phyloP scores from a whole-genome alignment of 2,888 invertebrate species.

The Bedellia somnulentella region DNA sequence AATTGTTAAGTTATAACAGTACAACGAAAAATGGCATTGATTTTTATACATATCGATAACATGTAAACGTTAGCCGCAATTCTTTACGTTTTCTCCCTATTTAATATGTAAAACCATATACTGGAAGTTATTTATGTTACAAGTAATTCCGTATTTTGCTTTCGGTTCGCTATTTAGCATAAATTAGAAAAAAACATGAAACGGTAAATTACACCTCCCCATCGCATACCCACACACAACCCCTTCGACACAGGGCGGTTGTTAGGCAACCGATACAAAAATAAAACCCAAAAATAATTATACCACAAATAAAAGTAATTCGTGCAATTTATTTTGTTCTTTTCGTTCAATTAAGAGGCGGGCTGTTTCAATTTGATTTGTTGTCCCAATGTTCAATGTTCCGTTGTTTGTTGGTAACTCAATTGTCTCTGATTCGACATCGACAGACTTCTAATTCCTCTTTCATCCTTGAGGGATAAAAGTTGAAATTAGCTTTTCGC shows the following conservation, averaged over 20 bases:
- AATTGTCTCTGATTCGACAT: slow-evolving; percentile 27
- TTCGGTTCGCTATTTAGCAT: too few species aligned
- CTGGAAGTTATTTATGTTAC: too few species aligned
- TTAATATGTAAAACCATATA: too few species aligned
- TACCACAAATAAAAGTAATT: slow-evolving; percentile 27
- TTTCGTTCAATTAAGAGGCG: slow-evolving; percentile 21
- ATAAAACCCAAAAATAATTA: slow-evolving; percentile 15
- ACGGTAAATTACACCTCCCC: too few species aligned
- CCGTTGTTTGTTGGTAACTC: slow-evolving; percentile 23
- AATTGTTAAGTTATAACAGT: too few species aligned
- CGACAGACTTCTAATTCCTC: slow-evolving; percentile 11
- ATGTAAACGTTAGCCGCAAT: too few species aligned
- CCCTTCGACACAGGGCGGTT: slow-evolving; percentile 12
- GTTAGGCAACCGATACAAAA: slow-evolving; percentile 23
- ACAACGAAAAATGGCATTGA: too few species aligned
- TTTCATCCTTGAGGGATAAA: neutral
- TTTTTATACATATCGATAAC: too few species aligned
- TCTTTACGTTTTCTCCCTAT: too few species aligned
- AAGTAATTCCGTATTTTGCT: too few species aligned
- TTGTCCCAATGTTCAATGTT: slow-evolving; percentile 19
- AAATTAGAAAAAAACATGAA: too few species aligned
- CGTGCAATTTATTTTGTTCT: slow-evolving; percentile 19
- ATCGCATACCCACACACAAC: slow-evolving; percentile 16
- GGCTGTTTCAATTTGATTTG: slow-evolving; percentile 29
- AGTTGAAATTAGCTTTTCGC: neutral